Conservation (phyloP, 2,113 vertebrate genomes). For the Cephalopterus ornatus region DNA sequence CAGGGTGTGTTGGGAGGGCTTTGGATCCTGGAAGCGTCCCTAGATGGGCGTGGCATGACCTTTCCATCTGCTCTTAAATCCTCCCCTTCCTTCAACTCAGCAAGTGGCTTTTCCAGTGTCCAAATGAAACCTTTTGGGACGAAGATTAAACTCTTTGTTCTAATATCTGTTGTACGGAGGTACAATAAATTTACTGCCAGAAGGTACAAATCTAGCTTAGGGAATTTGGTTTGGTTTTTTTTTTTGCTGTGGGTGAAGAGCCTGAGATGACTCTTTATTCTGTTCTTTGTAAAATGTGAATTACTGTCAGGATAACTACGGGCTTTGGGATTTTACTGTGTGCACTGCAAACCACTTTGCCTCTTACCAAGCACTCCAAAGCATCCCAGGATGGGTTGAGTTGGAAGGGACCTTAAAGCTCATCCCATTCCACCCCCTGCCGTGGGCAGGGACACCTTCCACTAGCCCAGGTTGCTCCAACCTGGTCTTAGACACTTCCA, state of each 20-base stretch:
- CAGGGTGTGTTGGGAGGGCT: neutral
- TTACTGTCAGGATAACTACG: neutral
- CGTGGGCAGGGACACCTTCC: neutral
- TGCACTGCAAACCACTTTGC: neutral
- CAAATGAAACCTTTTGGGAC: neutral
- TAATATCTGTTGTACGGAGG: neutral
- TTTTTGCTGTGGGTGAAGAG: neutral
- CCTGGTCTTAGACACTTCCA: neutral
- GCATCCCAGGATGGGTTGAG: neutral
- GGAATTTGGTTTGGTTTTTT: neutral
- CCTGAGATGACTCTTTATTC: neutral
- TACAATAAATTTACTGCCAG: neutral
- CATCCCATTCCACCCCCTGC: neutral
- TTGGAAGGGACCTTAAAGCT: accelerated
- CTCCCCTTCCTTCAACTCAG: neutral
- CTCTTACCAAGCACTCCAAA: neutral
- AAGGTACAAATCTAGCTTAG: neutral
- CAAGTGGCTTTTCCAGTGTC: neutral
- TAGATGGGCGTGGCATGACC: neutral
- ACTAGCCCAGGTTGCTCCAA: neutral
- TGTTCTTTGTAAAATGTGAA: neutral
- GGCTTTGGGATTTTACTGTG: neutral
- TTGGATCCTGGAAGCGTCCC: neutral
- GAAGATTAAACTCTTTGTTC: neutral
- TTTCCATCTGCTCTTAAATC: neutral